Evolutionary conservation across 2,113 vertebrate genomes (phyloP), one percentile per base, ranked within the genome.

Genomic region (Cranoglanis bouderius): DNA sequence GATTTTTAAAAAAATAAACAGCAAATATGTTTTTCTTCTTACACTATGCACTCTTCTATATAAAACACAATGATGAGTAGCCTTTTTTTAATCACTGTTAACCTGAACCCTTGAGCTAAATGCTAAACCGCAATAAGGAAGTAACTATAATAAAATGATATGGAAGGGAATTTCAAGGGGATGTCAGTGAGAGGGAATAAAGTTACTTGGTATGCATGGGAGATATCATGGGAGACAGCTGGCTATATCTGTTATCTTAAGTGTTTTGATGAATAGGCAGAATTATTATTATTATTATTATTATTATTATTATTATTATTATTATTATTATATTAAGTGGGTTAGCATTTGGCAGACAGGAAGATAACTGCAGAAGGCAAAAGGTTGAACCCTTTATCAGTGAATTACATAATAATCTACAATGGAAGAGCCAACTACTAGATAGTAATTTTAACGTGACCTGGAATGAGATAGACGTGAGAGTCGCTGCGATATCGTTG

Each of bases 21-120:
- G 21, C 4, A 51, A 29, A 78, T 3, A 77, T 6, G 10, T 77
- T 46, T 29, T 18, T n/a, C 24, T 78, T 51, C 26, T 51, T 51
- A 16, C 13, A 49, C 26, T 16, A 1, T 51, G 24, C 10, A 51
- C 43, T 49, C 49, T 46, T 78, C 43, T n/a, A 16, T n/a, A n/a
- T 6, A 49, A 29, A 49, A 51, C 12, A n/a, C 26, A 49, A 43
- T 26, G 40, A 77, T 21, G 35, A 46, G 40, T 26, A 77, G 9
- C 7, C 8, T 77, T 77, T 74, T 65, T 12, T 24, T 40, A 18
- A 40, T 74, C 70, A 55, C 16, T 53, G 46, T 53, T 32, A 16
- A 53, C 75, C 46, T 78, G 75, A 51, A 78, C 49, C 49, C n/a
- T 32, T 81, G 77, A 81, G n/a, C 77, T 53, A 7, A 81, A 53